Conservation (phyloP, 2,113 vertebrate species). For the Plecturocebus donacophilus region DNA sequence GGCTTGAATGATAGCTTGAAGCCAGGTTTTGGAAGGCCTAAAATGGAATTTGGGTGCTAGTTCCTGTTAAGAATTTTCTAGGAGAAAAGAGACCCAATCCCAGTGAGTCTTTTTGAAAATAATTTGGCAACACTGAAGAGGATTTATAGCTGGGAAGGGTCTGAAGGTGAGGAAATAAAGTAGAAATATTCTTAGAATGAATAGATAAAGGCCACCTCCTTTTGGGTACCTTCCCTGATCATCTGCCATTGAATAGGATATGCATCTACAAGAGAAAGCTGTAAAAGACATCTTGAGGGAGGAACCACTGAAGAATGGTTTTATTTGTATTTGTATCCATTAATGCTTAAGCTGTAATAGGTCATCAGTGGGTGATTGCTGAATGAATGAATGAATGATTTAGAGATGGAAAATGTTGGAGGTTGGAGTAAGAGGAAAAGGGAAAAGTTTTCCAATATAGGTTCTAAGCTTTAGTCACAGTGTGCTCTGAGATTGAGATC, state of each 20-base stretch:
- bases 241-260: background rate
- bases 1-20: background rate
- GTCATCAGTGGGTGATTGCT: background rate
- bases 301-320: background rate
- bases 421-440: background rate
- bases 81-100: background rate
- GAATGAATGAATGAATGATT: background rate
- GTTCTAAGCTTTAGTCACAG: background rate
- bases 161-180: background rate
- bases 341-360: background rate
- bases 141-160: background rate
- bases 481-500: background rate
- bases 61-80: background rate
- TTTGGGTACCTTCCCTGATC: background rate
- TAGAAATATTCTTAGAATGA: background rate
- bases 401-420: background rate
- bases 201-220: background rate
- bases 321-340: background rate
- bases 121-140: background rate
- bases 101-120: background rate
- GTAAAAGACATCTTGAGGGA: conserved; percentile 18
- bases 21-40: background rate
- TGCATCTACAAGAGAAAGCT: background rate
- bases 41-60: background rate
- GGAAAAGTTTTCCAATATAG: background rate